Conservation (phyloP, 92 coral and sea anemone species). For the Bergia sp. region DNA sequence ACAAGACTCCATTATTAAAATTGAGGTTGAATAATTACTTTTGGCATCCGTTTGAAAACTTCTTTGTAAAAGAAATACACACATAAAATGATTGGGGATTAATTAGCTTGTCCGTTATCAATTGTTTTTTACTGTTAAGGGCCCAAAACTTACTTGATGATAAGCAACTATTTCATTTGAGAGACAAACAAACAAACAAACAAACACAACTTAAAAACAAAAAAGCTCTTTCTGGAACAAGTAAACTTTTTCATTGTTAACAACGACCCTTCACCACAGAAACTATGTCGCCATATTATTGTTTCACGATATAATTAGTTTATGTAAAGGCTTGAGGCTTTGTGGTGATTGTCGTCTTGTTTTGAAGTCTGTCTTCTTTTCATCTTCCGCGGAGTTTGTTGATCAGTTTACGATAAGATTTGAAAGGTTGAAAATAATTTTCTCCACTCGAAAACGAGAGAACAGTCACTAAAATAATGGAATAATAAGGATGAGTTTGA, state of each 20-base stretch:
- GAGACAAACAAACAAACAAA: slow-evolving; percentile 83
- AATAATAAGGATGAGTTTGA: slow-evolving; percentile 65
- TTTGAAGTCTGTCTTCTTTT: slow-evolving; percentile 64
- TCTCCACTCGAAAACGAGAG: slow-evolving; percentile 75
- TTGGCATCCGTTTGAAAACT: slow-evolving; percentile 79
- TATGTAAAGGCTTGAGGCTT: slow-evolving; percentile 40
- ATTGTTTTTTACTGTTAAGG: slow-evolving; percentile 66
- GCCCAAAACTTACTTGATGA: slow-evolving; percentile 65
- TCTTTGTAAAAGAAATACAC: slow-evolving; percentile 72
- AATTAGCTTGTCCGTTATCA: slow-evolving; percentile 88
- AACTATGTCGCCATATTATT: slow-evolving; percentile 28
- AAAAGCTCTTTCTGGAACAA: slow-evolving; percentile 26
- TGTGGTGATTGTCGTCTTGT: slow-evolving; percentile 56
- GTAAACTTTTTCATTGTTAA: slow-evolving; percentile 38
- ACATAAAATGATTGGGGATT: slow-evolving; percentile 64
- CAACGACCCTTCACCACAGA: slow-evolving; percentile 40
- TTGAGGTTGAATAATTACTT: slow-evolving; percentile 69
- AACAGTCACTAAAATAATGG: slow-evolving; percentile 73
- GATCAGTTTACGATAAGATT: slow-evolving; percentile 88
- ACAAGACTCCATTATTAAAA: slow-evolving; percentile 70
- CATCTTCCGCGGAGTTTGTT: slow-evolving; percentile 89
- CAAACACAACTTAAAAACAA: slow-evolving; percentile 16
- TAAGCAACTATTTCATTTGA: slow-evolving; percentile 86
- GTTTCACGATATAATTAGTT: slow-evolving; percentile 50
- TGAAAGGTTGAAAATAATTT: slow-evolving; percentile 81